Conservation (phyloP, 2,113 vertebrate genomes). For the Nannospalax galili region DNA sequence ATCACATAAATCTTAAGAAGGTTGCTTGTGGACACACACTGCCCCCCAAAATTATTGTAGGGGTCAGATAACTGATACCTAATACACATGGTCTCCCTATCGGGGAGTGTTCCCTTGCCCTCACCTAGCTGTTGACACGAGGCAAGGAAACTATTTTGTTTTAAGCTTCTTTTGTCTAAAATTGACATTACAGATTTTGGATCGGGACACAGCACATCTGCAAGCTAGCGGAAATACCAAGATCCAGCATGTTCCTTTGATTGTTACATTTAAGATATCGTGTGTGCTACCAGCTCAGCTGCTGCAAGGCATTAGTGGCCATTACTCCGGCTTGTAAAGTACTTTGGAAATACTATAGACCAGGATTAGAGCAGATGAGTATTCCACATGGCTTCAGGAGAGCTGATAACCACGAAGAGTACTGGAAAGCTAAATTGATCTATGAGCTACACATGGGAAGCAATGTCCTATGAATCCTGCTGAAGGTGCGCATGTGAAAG, state of each 20-base stretch:
- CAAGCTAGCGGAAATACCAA: constrained; percentile 95
- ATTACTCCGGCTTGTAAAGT: constrained; percentile 96
- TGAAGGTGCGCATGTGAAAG: constrained; percentile 84
- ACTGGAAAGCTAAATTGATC: constrained; percentile 93
- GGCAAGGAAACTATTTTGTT: constrained; percentile 89
- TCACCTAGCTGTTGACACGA: constrained; percentile 86
- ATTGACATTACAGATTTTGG: constrained; percentile 90
- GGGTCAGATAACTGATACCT: constrained; percentile 85
- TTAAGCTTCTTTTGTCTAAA: constrained; percentile 89
- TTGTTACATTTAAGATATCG: constrained; percentile 99
- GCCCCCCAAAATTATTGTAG: constrained; percentile 82
- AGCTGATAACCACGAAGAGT: constrained; percentile 93
- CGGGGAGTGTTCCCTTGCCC: constrained; percentile 73
- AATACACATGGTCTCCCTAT: constrained; percentile 80
- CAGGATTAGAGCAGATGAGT: constrained; percentile 95
- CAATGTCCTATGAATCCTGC: constrained; percentile 78
- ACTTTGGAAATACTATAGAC: constrained; percentile 95
- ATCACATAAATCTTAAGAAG: constrained; percentile 86
- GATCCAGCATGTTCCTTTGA: constrained; percentile 95
- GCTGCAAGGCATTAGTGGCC: constrained; percentile 96
- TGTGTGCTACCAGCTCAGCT: constrained; percentile 96
- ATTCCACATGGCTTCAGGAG: constrained; percentile 96
- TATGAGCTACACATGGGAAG: constrained; percentile 92
- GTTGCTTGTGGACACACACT: constrained; percentile 79
- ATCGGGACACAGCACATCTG: constrained; percentile 92